Percentiles rank a stretch among this genome's conserved stretches.
phyloP scores from a whole-genome alignment of 2,797 vertebrate species.

The Xenopus petersii region DNA sequence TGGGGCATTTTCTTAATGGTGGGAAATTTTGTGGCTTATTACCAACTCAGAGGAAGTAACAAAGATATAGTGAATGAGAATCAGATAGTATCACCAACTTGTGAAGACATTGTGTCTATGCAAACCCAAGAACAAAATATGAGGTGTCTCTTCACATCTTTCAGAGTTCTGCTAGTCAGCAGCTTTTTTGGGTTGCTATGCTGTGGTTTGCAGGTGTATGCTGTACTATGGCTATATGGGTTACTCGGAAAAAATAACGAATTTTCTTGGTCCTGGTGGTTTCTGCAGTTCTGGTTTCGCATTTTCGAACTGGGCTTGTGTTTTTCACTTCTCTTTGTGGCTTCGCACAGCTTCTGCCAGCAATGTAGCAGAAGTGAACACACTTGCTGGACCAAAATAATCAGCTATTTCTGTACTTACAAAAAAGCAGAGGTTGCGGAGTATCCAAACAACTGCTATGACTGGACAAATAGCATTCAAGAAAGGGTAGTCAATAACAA shows the following conservation, averaged over 20 bases:
- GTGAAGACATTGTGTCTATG: slow-evolving; percentile 30
- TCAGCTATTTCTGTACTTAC: slow-evolving; percentile 79
- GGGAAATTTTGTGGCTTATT: slow-evolving; percentile 67
- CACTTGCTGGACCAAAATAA: slow-evolving; percentile 94
- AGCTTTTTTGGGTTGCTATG: slow-evolving; percentile 76
- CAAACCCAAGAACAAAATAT: slow-evolving; percentile 29
- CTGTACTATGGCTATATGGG: slow-evolving; percentile 82
- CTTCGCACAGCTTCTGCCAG: slow-evolving; percentile 75
- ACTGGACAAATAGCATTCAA: slow-evolving; percentile 66
- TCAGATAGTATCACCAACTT: slow-evolving; percentile 23
- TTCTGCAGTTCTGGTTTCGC: slow-evolving; percentile 86
- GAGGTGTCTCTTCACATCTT: slow-evolving; percentile 54
- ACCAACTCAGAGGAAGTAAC: slow-evolving; percentile 62
- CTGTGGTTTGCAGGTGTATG: slow-evolving; percentile 78
- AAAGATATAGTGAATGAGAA: slow-evolving; percentile 35
- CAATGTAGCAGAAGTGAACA: slow-evolving; percentile 65
- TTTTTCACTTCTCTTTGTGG: slow-evolving; percentile 70
- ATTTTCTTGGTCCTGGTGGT: slow-evolving; percentile 87
- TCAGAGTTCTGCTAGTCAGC: slow-evolving; percentile 73
- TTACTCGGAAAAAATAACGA: slow-evolving; percentile 69
- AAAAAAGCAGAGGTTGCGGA: slow-evolving; percentile 72
- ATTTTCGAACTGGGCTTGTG: slow-evolving; percentile 81
- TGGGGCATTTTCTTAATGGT: slow-evolving; percentile 71
- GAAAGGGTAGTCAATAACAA: slow-evolving; percentile 71
- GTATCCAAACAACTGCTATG: slow-evolving; percentile 81